phyloP scores from a whole-genome alignment of 2,113 vertebrate genomes.

The Nettapus auritus region DNA sequence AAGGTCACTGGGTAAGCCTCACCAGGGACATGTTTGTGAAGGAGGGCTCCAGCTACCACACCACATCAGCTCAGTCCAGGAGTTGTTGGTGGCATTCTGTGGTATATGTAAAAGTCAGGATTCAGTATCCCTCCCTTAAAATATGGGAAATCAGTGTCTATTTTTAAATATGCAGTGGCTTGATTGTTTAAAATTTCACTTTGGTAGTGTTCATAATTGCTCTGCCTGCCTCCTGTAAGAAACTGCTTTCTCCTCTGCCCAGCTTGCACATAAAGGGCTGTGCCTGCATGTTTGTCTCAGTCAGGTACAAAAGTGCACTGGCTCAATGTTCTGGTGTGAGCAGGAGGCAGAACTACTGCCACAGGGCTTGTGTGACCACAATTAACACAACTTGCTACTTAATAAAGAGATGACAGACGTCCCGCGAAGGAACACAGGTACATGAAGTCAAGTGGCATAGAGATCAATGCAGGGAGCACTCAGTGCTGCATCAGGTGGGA shows the following conservation, averaged over 20 bases:
- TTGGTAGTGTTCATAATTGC: not conserved
- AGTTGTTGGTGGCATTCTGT: not conserved
- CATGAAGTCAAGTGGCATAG: not conserved
- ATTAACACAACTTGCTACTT: not conserved
- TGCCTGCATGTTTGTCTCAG: not conserved
- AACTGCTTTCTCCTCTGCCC: not conserved
- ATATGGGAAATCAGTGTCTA: not conserved
- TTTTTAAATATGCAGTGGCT: not conserved
- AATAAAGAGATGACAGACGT: not conserved
- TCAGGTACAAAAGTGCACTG: not conserved
- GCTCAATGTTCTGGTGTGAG: not conserved
- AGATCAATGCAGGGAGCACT: not conserved
- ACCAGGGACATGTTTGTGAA: not conserved
- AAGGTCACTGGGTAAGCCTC: not conserved
- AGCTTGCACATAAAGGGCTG: not conserved
- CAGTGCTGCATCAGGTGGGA: not conserved
- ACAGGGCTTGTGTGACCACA: not conserved
- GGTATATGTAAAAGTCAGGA: not conserved
- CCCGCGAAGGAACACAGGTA: not conserved
- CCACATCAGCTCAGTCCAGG: accelerated
- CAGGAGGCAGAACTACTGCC: not conserved
- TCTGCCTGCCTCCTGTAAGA: accelerated
- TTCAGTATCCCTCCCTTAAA: not conserved
- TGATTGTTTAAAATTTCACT: accelerated
- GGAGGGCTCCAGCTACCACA: not conserved